A percentile compares a stretch with the other conserved stretches of the same genome.
Evolutionary conservation across 2,888 invertebrate species (phyloP).

Genomic region (Eurytoma adleriae): DNA sequence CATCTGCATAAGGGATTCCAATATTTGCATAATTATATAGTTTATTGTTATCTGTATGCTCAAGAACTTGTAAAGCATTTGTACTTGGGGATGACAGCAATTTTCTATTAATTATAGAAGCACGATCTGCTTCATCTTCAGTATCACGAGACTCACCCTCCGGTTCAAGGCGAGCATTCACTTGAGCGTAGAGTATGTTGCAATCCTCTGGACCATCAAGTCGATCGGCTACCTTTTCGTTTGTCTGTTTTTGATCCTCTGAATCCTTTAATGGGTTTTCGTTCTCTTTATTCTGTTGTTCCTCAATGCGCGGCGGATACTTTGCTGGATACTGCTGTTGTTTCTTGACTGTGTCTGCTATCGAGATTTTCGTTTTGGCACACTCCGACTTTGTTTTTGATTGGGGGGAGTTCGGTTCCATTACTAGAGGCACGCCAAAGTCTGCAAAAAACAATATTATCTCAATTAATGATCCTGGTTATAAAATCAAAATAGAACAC

Average conservation of each 20-base stretch:
- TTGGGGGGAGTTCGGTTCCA: constrained; percentile 66
- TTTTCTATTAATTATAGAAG: constrained; percentile 57
- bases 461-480: constrained; percentile 10
- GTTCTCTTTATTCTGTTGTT: constrained; percentile 84
- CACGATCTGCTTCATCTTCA: constrained; percentile 69
- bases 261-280: constrained; percentile 70
- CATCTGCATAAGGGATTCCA: constrained; percentile 59
- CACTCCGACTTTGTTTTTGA: constrained; percentile 65
- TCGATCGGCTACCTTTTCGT: constrained; percentile 58
- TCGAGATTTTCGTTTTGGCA: constrained; percentile 70
- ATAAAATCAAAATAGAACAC: too few relatives aligned
- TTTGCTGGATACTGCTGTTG: constrained; percentile 58
- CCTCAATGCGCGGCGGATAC: constrained; percentile 77
- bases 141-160: constrained; percentile 73
- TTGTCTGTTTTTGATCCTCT: constrained; percentile 47
- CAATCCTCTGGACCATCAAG: constrained; percentile 55
- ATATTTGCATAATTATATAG: constrained; percentile 61
- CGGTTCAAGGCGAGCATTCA: constrained; percentile 69
- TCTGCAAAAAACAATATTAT: constrained; percentile 63
- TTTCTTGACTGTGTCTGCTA: constrained; percentile 67
- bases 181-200: constrained; percentile 71
- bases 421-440: constrained; percentile 72
- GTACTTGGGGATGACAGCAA: constrained; percentile 34
- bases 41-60: constrained; percentile 54
- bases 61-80: constrained; percentile 44